Evolutionary conservation across 2,888 invertebrate genomes (phyloP), one percentile per base, ranked within the genome.

Genomic region (Drosophila helvetica): DNA sequence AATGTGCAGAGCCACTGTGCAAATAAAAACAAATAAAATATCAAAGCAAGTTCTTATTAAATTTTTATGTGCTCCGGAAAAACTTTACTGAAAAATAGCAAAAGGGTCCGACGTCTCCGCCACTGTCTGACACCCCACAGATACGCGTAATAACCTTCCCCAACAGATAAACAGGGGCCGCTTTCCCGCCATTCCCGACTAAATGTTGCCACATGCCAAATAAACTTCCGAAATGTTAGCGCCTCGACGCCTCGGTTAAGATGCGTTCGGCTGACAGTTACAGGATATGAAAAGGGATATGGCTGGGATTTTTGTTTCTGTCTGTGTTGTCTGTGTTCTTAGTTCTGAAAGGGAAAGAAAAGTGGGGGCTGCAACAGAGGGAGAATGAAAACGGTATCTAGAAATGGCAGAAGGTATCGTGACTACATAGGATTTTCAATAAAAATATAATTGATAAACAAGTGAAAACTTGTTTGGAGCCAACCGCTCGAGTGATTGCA

Each of bases 1-100:
- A 50, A 33, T 10, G 43, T 50, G 50, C 27, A 30, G 18, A 38
- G 47, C 52, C 33, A 52, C 58, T 70, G 70, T 57, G 68, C 60
- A 83, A 84, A 86, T 84, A 81, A 84, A 83, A 84, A 83, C 86
- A 83, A 86, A 83, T 83, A 83, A 83, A 84, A 86, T 83, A 83
- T 86, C 84, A 80, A 80, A 74, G 84, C 75, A 74, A 83, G 80
- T 70, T 75, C 54, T 65, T 74, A 83, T 84, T 79, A 84, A 86
- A 86, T 81, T 83, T 84, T 78, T 80, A 79, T 81, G 71, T 67
- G 67, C 68, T 71, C 66, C 55, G 78, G 77, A 5, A 71, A 79
- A 80, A 48, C 66, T 81, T 84, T 84, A 84, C 81, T 86, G 84
- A 56, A 52, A 54, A 66, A 47, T 63, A 57, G 46, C 47, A 47